These are phyloP conservation scores for Mesitornis unicolor DNA, from an alignment of 2,113 vertebrate species.

Conservation along the genomic window DNA sequence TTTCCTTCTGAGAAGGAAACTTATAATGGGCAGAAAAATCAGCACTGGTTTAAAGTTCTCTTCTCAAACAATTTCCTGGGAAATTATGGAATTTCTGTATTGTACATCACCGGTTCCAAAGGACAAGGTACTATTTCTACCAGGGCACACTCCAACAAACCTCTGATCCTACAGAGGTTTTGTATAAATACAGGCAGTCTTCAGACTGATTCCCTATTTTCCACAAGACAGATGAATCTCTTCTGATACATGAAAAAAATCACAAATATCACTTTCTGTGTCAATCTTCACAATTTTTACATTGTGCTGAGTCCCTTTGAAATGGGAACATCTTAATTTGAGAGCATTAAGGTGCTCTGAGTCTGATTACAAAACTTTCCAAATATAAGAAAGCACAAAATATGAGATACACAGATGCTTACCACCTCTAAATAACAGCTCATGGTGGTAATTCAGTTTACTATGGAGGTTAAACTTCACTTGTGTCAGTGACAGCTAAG, in stretches of 20 bases:
- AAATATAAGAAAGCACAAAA: not conserved
- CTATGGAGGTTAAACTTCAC: not conserved
- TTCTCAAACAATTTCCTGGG: not conserved
- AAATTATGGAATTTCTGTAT: not conserved
- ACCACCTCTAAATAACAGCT: not conserved
- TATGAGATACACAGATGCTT: not conserved
- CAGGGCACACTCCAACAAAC: not conserved
- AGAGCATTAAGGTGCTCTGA: not conserved
- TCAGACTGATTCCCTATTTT: not conserved
- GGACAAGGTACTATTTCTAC: not conserved
- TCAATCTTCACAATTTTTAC: not conserved
- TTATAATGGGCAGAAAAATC: not conserved
- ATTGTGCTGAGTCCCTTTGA: not conserved
- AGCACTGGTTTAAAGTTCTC: not conserved
- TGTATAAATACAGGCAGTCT: not conserved
- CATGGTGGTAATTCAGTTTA: not conserved
- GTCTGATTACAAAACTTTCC: not conserved
- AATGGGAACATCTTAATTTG: not conserved
- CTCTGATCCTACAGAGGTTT: not conserved
- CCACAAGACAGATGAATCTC: not conserved
- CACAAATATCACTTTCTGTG: not conserved
- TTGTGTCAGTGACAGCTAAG: not conserved
- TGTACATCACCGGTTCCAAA: not conserved
- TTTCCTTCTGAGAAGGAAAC: not conserved
- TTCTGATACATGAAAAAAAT: not conserved